These are phyloP conservation scores for Idaea aversata DNA, from an alignment of 2,888 invertebrate species.

Conservation along the genomic window DNA sequence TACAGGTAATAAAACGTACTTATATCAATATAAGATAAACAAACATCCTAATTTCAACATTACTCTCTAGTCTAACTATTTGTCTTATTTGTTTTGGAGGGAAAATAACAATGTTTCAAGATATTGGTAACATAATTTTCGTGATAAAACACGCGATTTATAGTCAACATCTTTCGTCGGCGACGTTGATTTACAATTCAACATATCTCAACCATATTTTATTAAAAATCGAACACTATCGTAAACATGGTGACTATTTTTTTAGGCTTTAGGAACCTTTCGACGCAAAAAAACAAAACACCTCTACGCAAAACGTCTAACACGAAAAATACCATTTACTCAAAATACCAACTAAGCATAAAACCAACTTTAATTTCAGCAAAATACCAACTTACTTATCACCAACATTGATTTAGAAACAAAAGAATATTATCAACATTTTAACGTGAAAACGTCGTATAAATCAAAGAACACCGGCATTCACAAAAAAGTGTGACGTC, in stretches of 20 bases:
- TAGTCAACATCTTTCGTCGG: slow-evolving; percentile 1
- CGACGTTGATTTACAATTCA: slow-evolving; percentile 4
- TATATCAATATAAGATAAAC: background rate
- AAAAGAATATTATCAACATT: too few species aligned
- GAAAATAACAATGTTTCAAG: background rate
- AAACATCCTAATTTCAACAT: background rate
- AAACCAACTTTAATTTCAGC: too few species aligned
- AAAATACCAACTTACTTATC: too few species aligned
- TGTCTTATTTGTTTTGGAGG: background rate
- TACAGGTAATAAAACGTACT: too few species aligned
- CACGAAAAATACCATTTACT: too few species aligned
- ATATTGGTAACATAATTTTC: background rate
- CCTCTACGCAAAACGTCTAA: too few species aligned
- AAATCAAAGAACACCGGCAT: too few species aligned
- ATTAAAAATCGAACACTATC: slow-evolving; percentile 5
- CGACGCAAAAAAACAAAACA: background rate
- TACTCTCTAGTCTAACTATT: background rate
- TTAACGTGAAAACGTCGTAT: too few species aligned
- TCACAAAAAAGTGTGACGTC: too few species aligned
- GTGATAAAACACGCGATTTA: background rate
- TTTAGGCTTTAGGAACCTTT: background rate
- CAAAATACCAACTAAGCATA: too few species aligned
- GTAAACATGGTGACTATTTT: background rate
- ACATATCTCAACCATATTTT: slow-evolving; percentile 4
- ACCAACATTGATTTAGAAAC: too few species aligned